Percentiles rank a stretch among this genome's conserved stretches.
Conservation (phyloP, 2,113 vertebrate genomes). For the Nothobranchius kuhntae region DNA sequence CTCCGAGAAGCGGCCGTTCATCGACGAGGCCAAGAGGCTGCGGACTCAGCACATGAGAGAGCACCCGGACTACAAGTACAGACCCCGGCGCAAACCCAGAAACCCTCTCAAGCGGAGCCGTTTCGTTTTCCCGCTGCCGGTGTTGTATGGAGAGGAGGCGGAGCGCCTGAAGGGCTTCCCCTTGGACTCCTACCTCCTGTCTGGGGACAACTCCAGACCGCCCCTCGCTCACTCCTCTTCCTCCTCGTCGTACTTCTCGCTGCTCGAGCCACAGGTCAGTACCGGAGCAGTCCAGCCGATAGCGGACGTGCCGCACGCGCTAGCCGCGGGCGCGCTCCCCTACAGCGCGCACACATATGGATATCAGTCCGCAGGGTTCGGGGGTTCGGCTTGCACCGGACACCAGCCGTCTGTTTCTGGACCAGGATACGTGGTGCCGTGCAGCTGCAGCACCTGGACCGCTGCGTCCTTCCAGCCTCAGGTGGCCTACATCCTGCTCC, state of each 20-base stretch:
- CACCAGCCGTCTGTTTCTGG: conserved; percentile 88
- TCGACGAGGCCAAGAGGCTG: conserved; percentile 95
- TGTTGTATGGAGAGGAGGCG: conserved; percentile 85
- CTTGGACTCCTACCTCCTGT: conserved; percentile 86
- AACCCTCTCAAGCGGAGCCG: conserved; percentile 89
- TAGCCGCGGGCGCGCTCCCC: conserved; percentile 86
- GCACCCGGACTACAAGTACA: conserved; percentile 97
- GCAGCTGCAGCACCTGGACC: conserved; percentile 94
- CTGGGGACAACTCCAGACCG: conserved; percentile 87
- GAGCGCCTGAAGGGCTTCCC: conserved; percentile 90
- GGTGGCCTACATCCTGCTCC: conserved; percentile 94
- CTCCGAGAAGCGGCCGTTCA: conserved; percentile 93
- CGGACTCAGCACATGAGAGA: conserved; percentile 97
- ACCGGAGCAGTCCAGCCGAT: conserved; percentile 90
- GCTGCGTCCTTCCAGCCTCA: conserved; percentile 90
- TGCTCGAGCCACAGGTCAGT: conserved; percentile 91
- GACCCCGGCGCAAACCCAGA: conserved; percentile 94
- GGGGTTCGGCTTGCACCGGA: conserved; percentile 86
- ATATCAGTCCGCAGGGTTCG: conserved; percentile 89
- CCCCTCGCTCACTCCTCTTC: conserved; percentile 85
- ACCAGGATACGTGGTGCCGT: conserved; percentile 91
- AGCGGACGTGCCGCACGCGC: conserved; percentile 86
- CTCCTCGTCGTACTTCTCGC: conserved; percentile 84
- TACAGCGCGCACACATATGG: conserved; percentile 88
- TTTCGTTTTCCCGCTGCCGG: conserved; percentile 88